Evolutionary conservation across 2,888 invertebrate genomes (phyloP).

Genomic region (Protodeltote pygarga): DNA sequence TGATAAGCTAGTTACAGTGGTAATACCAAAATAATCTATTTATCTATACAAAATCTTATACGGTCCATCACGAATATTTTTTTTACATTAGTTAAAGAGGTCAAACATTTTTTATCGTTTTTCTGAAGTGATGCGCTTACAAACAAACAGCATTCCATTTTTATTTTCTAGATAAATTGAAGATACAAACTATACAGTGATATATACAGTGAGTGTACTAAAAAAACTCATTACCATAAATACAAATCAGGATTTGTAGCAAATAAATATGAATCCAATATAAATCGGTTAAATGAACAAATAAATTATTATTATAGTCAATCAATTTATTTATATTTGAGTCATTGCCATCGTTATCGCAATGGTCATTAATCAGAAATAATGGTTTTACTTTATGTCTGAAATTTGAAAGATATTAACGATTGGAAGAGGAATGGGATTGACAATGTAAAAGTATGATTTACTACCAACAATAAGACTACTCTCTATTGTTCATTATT

Average conservation of each 20-base stretch:
- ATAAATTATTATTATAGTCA: conserved; percentile 25
- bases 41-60: too few relatives aligned
- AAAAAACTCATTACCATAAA: conserved; percentile 21
- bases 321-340: conserved; percentile 34
- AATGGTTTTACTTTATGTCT: conserved; percentile 42
- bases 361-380: conserved; percentile 44
- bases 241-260: conserved; percentile 1
- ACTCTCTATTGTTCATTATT: too few relatives aligned
- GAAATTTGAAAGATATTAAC: conserved; percentile 28
- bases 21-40: too few relatives aligned
- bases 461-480: neutral
- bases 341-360: conserved; percentile 36
- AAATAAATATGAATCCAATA: conserved; percentile 18
- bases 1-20: too few relatives aligned
- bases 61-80: too few relatives aligned
- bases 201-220: too few relatives aligned
- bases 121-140: too few relatives aligned
- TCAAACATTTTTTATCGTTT: too few relatives aligned
- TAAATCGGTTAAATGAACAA: conserved; percentile 20
- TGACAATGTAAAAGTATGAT: conserved; percentile 8
- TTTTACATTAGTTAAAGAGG: too few relatives aligned
- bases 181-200: too few relatives aligned
- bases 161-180: too few relatives aligned
- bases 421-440: conserved; percentile 9
- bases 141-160: too few relatives aligned